A percentile compares a stretch with the other conserved stretches of the same genome.
phyloP scores from a whole-genome alignment of 2,888 invertebrate species.

The Nymphalis c-album region DNA sequence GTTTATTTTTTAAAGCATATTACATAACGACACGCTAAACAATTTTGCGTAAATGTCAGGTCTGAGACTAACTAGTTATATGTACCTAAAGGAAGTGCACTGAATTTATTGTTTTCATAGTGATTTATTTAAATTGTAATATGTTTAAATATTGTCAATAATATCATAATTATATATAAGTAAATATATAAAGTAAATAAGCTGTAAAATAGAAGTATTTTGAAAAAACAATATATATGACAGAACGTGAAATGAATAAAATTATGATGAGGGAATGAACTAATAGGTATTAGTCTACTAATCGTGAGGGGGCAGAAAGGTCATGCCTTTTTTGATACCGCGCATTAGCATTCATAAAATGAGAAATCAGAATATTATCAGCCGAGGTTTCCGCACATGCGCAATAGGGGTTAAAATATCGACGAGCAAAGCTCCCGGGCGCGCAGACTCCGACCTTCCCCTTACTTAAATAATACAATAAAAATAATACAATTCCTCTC shows the following conservation, averaged over 20 bases:
- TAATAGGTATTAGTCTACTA: conserved; percentile 10
- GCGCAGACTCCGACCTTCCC: conserved; percentile 64
- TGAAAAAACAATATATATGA: neutral
- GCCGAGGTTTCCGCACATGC: conserved; percentile 71
- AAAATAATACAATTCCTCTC: conserved; percentile 70
- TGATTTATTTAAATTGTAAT: too few relatives aligned
- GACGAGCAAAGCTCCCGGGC: conserved; percentile 55
- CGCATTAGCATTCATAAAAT: conserved; percentile 74
- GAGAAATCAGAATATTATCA: conserved; percentile 75
- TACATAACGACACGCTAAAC: too few relatives aligned
- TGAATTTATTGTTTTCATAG: too few relatives aligned
- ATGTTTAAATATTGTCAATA: too few relatives aligned
- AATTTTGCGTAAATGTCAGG: too few relatives aligned
- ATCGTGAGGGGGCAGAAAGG: conserved; percentile 4
- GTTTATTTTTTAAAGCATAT: too few relatives aligned
- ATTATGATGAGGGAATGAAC: neutral
- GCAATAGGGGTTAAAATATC: conserved; percentile 59
- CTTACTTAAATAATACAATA: conserved; percentile 75
- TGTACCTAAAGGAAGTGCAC: too few relatives aligned
- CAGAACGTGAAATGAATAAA: neutral
- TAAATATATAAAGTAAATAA: too few relatives aligned
- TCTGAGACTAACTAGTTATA: too few relatives aligned
- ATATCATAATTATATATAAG: too few relatives aligned
- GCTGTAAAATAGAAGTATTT: too few relatives aligned
- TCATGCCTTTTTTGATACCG: conserved; percentile 58